These are phyloP conservation scores for Gymnobelideus leadbeateri DNA, from an alignment of 2,113 vertebrate genomes.

Conservation along the genomic window DNA sequence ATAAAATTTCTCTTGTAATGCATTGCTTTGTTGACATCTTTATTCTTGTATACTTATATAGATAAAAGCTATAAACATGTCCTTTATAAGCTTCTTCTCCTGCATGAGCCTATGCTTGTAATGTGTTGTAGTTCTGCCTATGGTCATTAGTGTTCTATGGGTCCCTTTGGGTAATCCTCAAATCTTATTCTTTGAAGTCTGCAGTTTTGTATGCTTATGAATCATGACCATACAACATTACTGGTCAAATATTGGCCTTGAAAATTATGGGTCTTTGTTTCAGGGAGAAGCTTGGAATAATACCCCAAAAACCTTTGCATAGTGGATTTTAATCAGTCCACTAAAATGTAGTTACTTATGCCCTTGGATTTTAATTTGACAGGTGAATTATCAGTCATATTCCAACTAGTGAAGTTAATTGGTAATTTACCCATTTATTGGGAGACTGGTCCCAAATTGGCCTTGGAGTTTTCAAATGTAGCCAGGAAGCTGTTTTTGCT, in stretches of 20 bases:
- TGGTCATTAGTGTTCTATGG: background rate
- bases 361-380: background rate
- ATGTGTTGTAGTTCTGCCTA: background rate
- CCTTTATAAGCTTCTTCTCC: background rate
- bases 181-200: background rate
- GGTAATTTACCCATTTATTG: background rate
- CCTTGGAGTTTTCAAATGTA: background rate
- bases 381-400: background rate
- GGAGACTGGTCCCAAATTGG: background rate
- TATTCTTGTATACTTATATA: background rate
- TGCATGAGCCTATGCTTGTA: background rate
- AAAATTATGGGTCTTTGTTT: background rate
- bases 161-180: background rate
- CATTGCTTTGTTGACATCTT: background rate
- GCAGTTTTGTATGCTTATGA: background rate
- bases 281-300: background rate
- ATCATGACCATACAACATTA: background rate
- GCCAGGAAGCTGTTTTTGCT: no score
- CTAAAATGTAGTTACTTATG: background rate
- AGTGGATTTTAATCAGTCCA: background rate
- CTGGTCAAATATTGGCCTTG: background rate
- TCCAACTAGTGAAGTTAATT: background rate
- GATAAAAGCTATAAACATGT: background rate
- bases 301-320: background rate
- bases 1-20: background rate